Evolutionary conservation across 2,113 vertebrate genomes (phyloP).

Genomic region (Melanerpes formicivorus): DNA sequence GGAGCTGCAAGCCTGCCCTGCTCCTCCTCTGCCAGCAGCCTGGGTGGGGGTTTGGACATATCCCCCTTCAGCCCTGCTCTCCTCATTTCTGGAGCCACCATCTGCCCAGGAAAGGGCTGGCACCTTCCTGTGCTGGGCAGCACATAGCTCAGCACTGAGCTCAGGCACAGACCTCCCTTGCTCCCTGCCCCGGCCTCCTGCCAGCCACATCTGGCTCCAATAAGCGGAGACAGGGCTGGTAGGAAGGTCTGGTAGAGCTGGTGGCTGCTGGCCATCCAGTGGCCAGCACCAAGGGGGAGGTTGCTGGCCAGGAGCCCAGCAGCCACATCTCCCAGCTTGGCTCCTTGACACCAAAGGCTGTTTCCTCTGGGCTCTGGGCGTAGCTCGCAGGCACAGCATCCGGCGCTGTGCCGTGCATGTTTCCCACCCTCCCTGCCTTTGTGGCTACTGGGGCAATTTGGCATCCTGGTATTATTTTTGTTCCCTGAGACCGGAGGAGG

Average conservation of each 20-base stretch:
- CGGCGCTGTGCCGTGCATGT: neutral
- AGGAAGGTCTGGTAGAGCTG: neutral
- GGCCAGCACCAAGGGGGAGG: neutral
- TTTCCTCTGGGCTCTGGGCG: neutral
- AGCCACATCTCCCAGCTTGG: neutral
- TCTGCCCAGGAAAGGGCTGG: conserved; percentile 34
- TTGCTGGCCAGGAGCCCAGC: neutral
- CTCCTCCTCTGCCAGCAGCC: neutral
- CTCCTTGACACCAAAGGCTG: neutral
- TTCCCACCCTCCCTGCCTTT: conserved; percentile 40
- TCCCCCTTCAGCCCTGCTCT: neutral
- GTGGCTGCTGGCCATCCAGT: neutral
- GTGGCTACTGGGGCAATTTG: conserved; percentile 46
- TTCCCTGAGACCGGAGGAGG: conserved; percentile 44
- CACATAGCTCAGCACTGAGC: neutral
- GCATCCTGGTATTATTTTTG: conserved; percentile 63
- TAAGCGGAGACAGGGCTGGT: neutral
- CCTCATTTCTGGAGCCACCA: neutral
- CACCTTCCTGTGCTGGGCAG: conserved; percentile 47
- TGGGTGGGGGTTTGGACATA: accelerated
- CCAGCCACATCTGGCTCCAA: neutral
- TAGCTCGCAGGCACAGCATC: neutral
- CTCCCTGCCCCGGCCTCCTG: neutral
- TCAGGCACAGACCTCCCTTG: neutral
- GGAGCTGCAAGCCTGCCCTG: neutral